Evolutionary conservation across 2,113 vertebrate genomes (phyloP).

Genomic region (Cygnus atratus): DNA sequence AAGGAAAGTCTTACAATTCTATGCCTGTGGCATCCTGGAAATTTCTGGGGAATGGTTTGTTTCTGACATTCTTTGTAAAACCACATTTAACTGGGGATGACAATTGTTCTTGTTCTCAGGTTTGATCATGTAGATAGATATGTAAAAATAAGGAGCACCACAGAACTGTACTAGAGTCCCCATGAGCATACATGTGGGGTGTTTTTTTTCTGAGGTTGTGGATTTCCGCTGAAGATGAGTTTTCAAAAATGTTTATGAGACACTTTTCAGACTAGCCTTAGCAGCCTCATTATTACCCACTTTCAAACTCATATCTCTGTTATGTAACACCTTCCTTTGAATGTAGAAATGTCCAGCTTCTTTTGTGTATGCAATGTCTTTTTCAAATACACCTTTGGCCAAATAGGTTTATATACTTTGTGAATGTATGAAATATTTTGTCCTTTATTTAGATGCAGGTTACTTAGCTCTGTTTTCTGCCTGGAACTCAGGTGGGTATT

Average conservation of each 20-base stretch:
- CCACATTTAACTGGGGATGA: neutral
- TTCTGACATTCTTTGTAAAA: neutral
- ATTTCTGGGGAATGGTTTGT: neutral
- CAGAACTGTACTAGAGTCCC: neutral
- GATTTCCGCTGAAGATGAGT: neutral
- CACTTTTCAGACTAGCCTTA: neutral
- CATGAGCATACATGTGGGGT: neutral
- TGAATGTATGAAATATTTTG: neutral
- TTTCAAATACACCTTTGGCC: neutral
- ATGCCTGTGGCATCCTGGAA: neutral
- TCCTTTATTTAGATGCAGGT: neutral
- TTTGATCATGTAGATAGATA: neutral
- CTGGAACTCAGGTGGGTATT: neutral
- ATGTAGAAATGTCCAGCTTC: neutral
- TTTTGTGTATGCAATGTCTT: neutral
- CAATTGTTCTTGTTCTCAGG: neutral
- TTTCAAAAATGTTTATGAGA: neutral
- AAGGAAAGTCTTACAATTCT: neutral
- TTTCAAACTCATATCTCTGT: neutral
- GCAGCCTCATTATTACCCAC: neutral
- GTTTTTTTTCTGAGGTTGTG: neutral
- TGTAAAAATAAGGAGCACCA: neutral
- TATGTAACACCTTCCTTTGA: neutral
- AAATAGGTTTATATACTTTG: neutral
- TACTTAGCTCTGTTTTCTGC: neutral